Base-by-base conservation (phyloP, 2,888 invertebrate species). In the Apotomis turbidana region DNA sequence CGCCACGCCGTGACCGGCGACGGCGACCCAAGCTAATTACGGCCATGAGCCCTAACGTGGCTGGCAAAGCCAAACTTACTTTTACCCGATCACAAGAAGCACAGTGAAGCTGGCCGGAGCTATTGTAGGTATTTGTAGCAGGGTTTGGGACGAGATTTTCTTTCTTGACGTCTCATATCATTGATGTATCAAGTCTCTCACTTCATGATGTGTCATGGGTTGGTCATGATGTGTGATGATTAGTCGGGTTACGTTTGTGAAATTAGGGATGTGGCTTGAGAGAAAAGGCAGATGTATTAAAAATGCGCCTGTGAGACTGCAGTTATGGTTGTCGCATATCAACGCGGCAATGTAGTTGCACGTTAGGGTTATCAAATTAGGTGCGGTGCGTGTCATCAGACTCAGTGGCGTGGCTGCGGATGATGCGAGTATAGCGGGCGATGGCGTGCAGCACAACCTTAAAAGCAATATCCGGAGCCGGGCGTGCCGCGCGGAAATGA, bases 401-500 rank as follows among this genome's bases (percentile, higher is more conserved):
- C 60, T 57, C 63, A 44, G 68, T 58, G 78, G 79, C 74, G 77
- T 62, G 75, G 71, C 79, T 78, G 81, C 77, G 79, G 75, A 78
- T 79, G 80, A 79, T 76, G 79, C 78, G 78, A 78, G 79, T 78
- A 79, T 58, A 67, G 70, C 67, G 52, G 36, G 70, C 68, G 62
- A 66, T 89, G 85, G 90, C 90, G 92, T 90, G 92, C 86, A 86
- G 90, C 89, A 85, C 90, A 90, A 89, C 93, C 93, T 93, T 93
- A 93, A 93, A 94, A 93, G 93, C 94, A 94, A 94, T 94, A 94
- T 94, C 94, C 94, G 94, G 93, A 87, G 86, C 87, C 88, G 91
- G 91, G 91, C 92, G 93, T 90, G 90, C 88, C 89, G 90, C 80
- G 91, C 90, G 94, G 94, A 94, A 94, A 94, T 94, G 93, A 94